These are phyloP conservation scores for Troglohyphantes excavatus DNA, from an alignment of 2,888 invertebrate genomes.

Conservation along the genomic window DNA sequence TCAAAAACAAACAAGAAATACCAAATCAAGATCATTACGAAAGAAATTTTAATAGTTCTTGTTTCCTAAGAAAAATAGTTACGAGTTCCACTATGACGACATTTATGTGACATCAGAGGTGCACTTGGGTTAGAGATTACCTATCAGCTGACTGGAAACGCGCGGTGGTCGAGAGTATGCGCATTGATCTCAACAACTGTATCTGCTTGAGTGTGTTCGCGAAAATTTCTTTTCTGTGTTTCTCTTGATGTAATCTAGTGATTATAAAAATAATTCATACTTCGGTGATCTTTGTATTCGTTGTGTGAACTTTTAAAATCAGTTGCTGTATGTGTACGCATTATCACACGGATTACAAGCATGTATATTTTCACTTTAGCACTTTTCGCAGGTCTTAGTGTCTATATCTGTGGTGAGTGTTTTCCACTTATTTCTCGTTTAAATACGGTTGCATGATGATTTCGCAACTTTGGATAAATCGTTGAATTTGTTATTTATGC, in stretches of 20 bases:
- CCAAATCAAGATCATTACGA: no score
- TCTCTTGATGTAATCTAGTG: neutral
- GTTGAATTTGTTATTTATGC: no score
- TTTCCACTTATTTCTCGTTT: neutral
- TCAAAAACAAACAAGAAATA: no score
- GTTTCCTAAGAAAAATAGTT: no score
- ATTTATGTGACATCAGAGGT: neutral
- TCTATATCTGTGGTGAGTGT: slow-evolving; percentile 27
- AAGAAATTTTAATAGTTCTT: no score
- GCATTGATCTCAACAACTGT: slow-evolving; percentile 53
- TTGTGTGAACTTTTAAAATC: neutral
- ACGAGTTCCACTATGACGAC: neutral
- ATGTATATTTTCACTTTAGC: slow-evolving; percentile 26
- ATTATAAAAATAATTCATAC: neutral
- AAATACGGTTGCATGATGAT: slow-evolving; percentile 10
- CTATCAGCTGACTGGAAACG: slow-evolving; percentile 53
- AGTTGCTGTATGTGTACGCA: slow-evolving; percentile 10
- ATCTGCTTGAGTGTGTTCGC: neutral
- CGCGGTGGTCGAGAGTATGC: slow-evolving; percentile 42
- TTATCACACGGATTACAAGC: neutral
- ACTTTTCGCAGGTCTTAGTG: slow-evolving; percentile 41
- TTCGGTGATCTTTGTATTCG: neutral
- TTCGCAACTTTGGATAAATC: slow-evolving; percentile 15
- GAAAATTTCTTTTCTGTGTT: neutral
- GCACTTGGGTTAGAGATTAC: slow-evolving; percentile 11